Evolutionary conservation across 2,113 vertebrate species (phyloP).

Genomic region (Anhinga anhinga): DNA sequence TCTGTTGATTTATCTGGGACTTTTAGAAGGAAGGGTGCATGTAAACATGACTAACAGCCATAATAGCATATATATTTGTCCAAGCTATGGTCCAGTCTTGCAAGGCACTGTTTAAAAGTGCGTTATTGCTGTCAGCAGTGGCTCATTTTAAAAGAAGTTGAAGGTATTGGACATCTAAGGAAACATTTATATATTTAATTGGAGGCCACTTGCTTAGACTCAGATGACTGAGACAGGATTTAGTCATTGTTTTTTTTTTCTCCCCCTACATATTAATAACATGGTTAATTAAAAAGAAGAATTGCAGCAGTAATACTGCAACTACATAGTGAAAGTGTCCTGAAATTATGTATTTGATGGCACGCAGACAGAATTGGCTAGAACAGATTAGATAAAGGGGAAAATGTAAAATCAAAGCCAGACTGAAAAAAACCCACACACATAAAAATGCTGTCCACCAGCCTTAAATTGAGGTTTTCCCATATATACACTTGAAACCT

Average conservation of each 20-base stretch:
- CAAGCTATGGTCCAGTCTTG: background rate
- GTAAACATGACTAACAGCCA: background rate
- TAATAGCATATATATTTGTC: background rate
- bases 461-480: background rate
- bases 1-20: background rate
- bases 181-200: background rate
- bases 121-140: background rate
- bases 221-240: background rate
- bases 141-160: background rate
- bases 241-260: no score
- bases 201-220: background rate
- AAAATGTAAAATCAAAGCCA: background rate
- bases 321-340: background rate
- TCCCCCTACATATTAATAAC: rapidly evolving
- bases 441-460: background rate
- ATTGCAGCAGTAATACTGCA: background rate
- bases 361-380: background rate
- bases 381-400: background rate
- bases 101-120: background rate
- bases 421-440: background rate
- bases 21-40: background rate
- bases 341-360: background rate
- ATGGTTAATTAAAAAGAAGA: background rate
- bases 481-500: background rate
- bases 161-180: background rate